Evolutionary conservation across 1,140 invertebrate species (phyloP).

Genomic region (Atta texana): DNA sequence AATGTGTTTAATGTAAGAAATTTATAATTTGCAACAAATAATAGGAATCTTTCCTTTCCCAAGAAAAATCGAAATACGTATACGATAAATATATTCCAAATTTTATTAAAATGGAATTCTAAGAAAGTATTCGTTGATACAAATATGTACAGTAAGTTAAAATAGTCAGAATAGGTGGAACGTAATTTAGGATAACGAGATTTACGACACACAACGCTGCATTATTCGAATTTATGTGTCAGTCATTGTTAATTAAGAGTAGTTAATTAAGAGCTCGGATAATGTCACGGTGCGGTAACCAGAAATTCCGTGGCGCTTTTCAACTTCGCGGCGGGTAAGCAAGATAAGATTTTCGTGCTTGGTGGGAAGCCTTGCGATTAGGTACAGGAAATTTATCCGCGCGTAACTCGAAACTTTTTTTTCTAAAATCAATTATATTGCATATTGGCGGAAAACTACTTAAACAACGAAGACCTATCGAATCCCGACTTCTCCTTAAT

Average conservation of each 20-base stretch:
- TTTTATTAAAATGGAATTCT: conserved; percentile 3
- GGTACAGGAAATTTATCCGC: conserved; percentile 27
- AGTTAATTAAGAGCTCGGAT: conserved; percentile 51
- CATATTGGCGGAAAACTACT: neutral
- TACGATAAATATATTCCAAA: neutral
- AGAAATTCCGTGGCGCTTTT: conserved; percentile 47
- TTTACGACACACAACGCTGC: conserved; percentile 15
- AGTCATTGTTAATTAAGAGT: conserved; percentile 42
- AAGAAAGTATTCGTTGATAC: neutral
- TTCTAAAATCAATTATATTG: conserved; percentile 44
- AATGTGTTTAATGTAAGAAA: neutral
- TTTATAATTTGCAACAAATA: neutral
- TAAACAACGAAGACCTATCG: conserved; percentile 20
- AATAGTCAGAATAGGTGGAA: neutral
- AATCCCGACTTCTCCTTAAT: neutral
- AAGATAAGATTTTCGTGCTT: conserved; percentile 32
- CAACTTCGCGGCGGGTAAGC: conserved; percentile 6
- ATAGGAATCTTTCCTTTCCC: neutral
- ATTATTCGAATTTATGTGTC: conserved; percentile 33
- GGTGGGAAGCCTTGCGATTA: neutral
- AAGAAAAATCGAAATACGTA: conserved; percentile 13
- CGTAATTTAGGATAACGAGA: conserved; percentile 12
- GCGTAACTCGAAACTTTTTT: conserved; percentile 26
- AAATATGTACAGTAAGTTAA: neutral
- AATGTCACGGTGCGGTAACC: conserved; percentile 23